These are phyloP conservation scores for Pseudopodoces humilis DNA, from an alignment of 2,113 vertebrate species.

Conservation along the genomic window DNA sequence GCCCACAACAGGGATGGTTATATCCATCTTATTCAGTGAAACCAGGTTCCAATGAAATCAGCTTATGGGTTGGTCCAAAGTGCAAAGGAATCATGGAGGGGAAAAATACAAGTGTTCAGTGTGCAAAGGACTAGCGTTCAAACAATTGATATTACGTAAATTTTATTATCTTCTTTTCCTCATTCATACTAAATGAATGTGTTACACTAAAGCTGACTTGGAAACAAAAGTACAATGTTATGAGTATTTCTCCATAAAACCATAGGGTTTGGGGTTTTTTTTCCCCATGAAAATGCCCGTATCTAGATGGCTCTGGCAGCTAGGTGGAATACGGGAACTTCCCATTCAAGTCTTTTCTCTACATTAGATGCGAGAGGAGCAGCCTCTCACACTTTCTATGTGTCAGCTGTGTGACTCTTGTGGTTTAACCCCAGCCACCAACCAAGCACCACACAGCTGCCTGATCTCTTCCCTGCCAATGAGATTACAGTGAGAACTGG, in stretches of 20 bases:
- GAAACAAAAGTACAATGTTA: neutral
- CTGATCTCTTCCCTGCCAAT: fast-evolving
- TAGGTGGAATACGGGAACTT: neutral
- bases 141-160: neutral
- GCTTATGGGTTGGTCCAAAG: neutral
- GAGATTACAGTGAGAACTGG: neutral
- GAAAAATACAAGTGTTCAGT: neutral
- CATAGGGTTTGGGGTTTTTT: neutral
- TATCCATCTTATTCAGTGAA: neutral
- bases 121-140: neutral
- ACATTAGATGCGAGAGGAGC: neutral
- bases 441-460: fast-evolving
- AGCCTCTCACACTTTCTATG: neutral
- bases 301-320: neutral
- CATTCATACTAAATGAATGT: neutral
- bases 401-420: neutral
- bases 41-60: neutral
- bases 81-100: neutral
- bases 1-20: neutral
- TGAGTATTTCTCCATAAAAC: neutral
- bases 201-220: neutral
- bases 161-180: neutral
- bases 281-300: neutral
- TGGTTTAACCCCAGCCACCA: neutral
- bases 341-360: neutral